phyloP scores from a whole-genome alignment of 2,888 invertebrate genomes.

The Spisula subtruncata region DNA sequence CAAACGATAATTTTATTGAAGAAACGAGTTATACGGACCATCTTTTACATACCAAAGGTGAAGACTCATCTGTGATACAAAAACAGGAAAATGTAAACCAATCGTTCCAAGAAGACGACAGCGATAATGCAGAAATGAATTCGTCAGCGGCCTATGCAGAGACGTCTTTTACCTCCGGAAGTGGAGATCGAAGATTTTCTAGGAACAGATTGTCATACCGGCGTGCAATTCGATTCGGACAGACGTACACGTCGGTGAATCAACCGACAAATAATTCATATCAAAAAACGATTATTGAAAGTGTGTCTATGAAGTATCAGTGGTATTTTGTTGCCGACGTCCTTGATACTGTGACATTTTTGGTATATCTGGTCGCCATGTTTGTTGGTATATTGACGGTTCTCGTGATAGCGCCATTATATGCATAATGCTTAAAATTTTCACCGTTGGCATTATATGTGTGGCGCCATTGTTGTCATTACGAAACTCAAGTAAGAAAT shows the following conservation, averaged over 20 bases:
- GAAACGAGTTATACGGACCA: conserved; percentile 44
- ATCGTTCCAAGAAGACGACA: conserved; percentile 44
- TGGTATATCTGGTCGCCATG: conserved; percentile 81
- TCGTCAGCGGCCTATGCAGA: conserved; percentile 23
- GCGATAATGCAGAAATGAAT: not conserved
- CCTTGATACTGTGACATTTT: conserved; percentile 82
- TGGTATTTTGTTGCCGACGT: conserved; percentile 85
- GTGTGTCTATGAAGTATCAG: conserved; percentile 74
- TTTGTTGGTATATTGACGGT: conserved; percentile 81
- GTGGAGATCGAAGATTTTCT: not conserved
- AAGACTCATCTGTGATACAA: conserved; percentile 16
- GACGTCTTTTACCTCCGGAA: conserved; percentile 29
- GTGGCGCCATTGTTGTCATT: not conserved
- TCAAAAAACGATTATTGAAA: conserved; percentile 36
- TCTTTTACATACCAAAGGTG: conserved; percentile 16
- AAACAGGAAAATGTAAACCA: conserved; percentile 40
- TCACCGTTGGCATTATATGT: not conserved
- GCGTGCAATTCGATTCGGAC: conserved; percentile 58
- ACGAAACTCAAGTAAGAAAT: too few species aligned
- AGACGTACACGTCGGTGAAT: not conserved
- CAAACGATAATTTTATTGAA: conserved; percentile 10
- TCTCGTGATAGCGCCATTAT: conserved; percentile 75
- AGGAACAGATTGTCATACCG: conserved; percentile 65
- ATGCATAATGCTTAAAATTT: conserved; percentile 47
- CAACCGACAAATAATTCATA: not conserved